Percentiles rank a stretch among this genome's conserved stretches.
These are phyloP conservation scores for Pelecanus crispus DNA, from an alignment of 2,113 vertebrate genomes.

Conservation along the genomic window DNA sequence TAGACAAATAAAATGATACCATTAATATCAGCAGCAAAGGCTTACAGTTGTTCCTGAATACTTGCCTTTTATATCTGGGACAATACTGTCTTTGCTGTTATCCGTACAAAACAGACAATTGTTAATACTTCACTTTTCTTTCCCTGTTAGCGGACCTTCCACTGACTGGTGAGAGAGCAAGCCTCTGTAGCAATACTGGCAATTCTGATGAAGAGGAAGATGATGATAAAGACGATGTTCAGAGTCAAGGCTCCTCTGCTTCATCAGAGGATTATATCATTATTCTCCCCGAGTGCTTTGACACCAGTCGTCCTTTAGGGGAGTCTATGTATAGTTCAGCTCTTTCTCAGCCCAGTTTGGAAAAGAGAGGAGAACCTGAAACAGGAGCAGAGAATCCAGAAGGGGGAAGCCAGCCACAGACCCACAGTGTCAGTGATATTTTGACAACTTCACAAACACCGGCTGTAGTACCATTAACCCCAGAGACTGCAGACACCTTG, in stretches of 20 bases:
- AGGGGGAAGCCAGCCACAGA: not conserved
- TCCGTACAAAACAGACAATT: slow-evolving; percentile 19
- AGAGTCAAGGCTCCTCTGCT: slow-evolving; percentile 86
- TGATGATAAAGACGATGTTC: slow-evolving; percentile 82
- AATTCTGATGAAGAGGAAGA: slow-evolving; percentile 60
- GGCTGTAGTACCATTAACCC: slow-evolving; percentile 75
- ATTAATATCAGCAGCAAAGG: not conserved
- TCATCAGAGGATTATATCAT: slow-evolving; percentile 95
- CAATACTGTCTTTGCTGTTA: not conserved
- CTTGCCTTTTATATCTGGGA: not conserved
- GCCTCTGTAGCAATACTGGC: not conserved
- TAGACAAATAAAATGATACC: not conserved
- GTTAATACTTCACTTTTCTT: not conserved
- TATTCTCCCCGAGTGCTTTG: slow-evolving; percentile 93
- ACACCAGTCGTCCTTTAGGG: slow-evolving; percentile 89
- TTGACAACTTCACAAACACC: slow-evolving; percentile 77
- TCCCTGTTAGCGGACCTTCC: slow-evolving; percentile 33
- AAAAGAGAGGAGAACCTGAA: slow-evolving; percentile 59
- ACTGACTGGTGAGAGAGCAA: not conserved
- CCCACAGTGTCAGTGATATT: slow-evolving; percentile 70
- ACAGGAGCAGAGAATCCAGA: not conserved
- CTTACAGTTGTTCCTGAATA: not conserved
- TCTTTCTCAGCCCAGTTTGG: slow-evolving; percentile 83
- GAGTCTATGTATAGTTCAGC: slow-evolving; percentile 95
- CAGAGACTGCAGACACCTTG: slow-evolving; percentile 61